Conservation (phyloP, 2,797 vertebrate genomes). For the Phylloscopus collybita region DNA sequence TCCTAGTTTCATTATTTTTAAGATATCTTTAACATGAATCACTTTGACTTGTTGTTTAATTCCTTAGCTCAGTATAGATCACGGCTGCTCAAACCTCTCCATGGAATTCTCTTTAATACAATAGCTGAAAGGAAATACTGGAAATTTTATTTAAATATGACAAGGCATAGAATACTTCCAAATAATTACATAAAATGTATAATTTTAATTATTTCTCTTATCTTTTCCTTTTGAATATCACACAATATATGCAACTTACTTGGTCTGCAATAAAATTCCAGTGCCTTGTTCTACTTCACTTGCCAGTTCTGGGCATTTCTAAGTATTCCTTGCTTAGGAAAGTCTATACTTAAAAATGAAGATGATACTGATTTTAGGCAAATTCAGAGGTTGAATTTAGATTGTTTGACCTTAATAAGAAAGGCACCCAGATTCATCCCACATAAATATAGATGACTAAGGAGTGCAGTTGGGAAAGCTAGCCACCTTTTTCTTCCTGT, state of each 20-base stretch:
- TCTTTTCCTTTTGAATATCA: background rate
- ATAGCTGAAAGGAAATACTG: background rate
- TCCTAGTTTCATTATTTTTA: slow-evolving; percentile 1
- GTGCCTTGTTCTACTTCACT: background rate
- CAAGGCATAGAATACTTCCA: background rate
- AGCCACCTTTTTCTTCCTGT: background rate
- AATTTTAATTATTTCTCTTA: background rate
- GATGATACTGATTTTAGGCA: background rate
- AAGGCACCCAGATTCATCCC: background rate
- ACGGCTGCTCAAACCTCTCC: background rate
- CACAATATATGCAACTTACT: background rate
- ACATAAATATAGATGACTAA: background rate
- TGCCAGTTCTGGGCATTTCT: background rate
- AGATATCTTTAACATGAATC: background rate
- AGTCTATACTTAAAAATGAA: background rate
- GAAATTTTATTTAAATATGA: slow-evolving; percentile 15
- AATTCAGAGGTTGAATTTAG: background rate
- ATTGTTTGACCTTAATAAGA: background rate
- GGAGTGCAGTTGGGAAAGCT: background rate
- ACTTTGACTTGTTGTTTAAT: background rate
- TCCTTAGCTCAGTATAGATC: background rate
- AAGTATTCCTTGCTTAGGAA: background rate
- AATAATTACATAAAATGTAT: background rate
- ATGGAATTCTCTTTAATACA: background rate
- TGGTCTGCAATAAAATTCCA: background rate